These are phyloP conservation scores for Ageneiosus marmoratus DNA, from an alignment of 2,113 vertebrate genomes.

Conservation along the genomic window DNA sequence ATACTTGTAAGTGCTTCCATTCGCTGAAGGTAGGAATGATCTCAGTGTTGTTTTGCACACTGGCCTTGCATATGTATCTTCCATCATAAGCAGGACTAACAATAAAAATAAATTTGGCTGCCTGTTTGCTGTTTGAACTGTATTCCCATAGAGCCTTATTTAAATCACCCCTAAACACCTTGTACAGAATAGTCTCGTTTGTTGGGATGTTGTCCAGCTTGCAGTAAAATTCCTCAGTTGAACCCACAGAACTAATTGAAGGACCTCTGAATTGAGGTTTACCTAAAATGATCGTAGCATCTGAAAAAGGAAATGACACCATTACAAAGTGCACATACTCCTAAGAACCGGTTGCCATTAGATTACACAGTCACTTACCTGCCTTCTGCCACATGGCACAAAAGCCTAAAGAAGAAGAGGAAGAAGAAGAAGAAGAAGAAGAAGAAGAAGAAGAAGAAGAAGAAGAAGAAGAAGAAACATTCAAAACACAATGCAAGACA, in stretches of 20 bases:
- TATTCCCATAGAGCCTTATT: background rate
- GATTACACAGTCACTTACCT: conserved; percentile 21
- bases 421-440: background rate
- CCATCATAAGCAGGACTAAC: conserved; percentile 36
- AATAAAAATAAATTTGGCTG: rapidly evolving
- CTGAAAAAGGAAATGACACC: conserved; percentile 41
- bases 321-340: background rate
- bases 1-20: conserved; percentile 54
- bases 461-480: background rate
- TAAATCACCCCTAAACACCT: conserved; percentile 33
- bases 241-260: background rate
- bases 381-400: conserved; percentile 1
- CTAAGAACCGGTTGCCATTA: background rate
- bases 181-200: conserved; percentile 46
- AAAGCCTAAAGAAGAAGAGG: conserved; percentile 11
- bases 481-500: background rate
- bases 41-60: conserved; percentile 56
- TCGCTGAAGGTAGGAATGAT: conserved; percentile 53
- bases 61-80: conserved; percentile 62
- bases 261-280: conserved; percentile 51
- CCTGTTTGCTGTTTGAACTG: background rate
- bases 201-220: background rate
- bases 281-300: conserved; percentile 27
- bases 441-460: background rate
- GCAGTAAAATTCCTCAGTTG: background rate